Evolutionary conservation across 2,113 vertebrate genomes (phyloP).

Genomic region (Actinemys pallida): DNA sequence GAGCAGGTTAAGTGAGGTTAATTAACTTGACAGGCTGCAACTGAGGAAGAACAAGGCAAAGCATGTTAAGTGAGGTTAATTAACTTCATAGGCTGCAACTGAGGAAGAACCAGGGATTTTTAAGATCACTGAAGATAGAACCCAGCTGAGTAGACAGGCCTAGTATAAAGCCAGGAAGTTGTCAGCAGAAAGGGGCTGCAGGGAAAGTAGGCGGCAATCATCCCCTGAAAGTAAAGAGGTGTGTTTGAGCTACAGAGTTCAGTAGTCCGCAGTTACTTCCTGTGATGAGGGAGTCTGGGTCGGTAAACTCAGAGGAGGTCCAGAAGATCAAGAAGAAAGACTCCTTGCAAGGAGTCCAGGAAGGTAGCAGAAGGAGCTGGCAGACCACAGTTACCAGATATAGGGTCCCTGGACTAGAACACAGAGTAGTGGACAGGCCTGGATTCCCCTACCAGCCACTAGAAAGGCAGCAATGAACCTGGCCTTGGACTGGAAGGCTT

Average conservation of each 20-base stretch:
- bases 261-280: background rate
- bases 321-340: background rate
- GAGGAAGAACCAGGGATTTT: no score
- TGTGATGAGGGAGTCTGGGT: background rate
- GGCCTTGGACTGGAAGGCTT: background rate
- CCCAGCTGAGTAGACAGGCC: no score
- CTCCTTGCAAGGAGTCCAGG: background rate
- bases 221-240: background rate
- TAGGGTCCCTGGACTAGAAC: background rate
- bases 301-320: background rate
- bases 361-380: background rate
- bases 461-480: background rate
- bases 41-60: no score
- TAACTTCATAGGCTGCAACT: no score
- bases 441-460: background rate
- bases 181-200: background rate
- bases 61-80: no score
- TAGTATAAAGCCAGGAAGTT: no score
- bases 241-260: background rate
- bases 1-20: no score
- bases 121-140: no score
- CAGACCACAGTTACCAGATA: background rate
- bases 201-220: background rate
- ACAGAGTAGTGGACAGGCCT: fast-evolving
- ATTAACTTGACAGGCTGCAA: no score